Evolutionary conservation across 2,797 vertebrate species (phyloP).

Genomic region (Eospalax fontanierii): DNA sequence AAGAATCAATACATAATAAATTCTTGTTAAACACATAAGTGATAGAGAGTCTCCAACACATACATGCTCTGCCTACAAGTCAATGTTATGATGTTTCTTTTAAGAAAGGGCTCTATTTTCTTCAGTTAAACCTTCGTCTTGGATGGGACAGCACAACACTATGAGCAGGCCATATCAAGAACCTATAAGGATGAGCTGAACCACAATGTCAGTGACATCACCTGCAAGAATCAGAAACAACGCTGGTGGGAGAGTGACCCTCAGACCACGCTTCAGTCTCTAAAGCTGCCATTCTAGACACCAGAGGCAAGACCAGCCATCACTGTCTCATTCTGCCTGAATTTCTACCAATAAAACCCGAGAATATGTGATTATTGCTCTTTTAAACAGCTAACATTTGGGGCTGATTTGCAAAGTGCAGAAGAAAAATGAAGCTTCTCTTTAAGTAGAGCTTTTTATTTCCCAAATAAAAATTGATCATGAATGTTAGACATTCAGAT

Average conservation of each 20-base stretch:
- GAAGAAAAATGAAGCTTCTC: not conserved
- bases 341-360: not conserved
- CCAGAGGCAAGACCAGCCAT: not conserved
- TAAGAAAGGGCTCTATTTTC: not conserved
- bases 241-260: accelerated
- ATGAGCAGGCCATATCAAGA: not conserved
- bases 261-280: not conserved
- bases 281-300: not conserved
- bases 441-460: not conserved
- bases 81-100: not conserved
- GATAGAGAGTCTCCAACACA: not conserved
- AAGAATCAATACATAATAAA: not conserved
- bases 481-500: not conserved
- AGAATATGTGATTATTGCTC: not conserved
- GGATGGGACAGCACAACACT: not conserved
- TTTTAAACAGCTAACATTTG: not conserved
- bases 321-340: not conserved
- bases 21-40: too few species aligned
- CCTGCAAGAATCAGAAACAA: not conserved
- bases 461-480: not conserved
- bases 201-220: not conserved
- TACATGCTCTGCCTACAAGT: not conserved
- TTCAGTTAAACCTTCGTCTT: not conserved
- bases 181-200: accelerated
- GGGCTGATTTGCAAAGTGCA: not conserved